Evolutionary conservation across 1,140 invertebrate species (phyloP).

Genomic region (Aphis gossypii): DNA sequence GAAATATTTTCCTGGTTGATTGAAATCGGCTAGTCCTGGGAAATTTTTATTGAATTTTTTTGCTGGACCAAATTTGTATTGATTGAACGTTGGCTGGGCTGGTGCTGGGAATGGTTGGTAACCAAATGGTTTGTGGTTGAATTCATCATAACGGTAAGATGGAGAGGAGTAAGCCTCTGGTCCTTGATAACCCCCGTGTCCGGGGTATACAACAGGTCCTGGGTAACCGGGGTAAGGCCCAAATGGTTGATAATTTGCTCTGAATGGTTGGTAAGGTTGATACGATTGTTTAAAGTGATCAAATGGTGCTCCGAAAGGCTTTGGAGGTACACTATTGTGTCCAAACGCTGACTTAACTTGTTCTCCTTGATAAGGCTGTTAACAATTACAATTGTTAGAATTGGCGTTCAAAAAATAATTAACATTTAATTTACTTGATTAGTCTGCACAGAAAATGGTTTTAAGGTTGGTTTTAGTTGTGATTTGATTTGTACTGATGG

Average conservation of each 20-base stretch:
- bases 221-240: constrained; percentile 43
- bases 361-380: neutral
- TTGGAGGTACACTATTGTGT: neutral
- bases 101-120: constrained; percentile 3
- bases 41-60: constrained; percentile 27
- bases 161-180: neutral
- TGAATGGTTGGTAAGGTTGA: neutral
- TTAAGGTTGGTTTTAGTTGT: neutral
- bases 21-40: neutral
- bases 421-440: neutral
- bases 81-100: neutral
- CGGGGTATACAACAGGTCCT: neutral
- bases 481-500: neutral
- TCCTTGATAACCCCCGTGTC: neutral
- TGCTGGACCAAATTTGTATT: neutral
- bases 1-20: constrained; percentile 4
- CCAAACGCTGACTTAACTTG: neutral
- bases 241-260: neutral
- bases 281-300: neutral
- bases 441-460: neutral
- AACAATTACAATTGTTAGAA: neutral
- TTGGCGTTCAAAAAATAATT: neutral
- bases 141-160: neutral
- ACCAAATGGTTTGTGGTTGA: neutral
- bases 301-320: constrained; percentile 18